Evolutionary conservation across 2,888 invertebrate genomes (phyloP), one percentile per base, ranked within the genome.

Genomic region (Dysmachus trigonus): DNA sequence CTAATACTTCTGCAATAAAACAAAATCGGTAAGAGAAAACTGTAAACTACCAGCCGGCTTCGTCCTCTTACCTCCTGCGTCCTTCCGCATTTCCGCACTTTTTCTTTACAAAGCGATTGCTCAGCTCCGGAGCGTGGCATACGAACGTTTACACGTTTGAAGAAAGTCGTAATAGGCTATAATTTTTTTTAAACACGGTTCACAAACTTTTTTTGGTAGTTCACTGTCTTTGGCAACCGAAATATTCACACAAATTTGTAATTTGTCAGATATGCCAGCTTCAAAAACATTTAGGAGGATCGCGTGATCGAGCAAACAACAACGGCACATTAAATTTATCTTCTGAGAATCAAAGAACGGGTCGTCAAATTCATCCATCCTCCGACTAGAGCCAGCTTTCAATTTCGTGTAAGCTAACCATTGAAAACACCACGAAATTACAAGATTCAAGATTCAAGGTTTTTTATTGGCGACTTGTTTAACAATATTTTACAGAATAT

Each of bases 81-180:
- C n/a, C 47, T n/a, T 7, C 5, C 1, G 4, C 3, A 4, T 47
- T 47, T 15, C 1, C 2, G n/a, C 47, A n/a, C 0, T 5, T 74
- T 30, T 74, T 27, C 0, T 2, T n/a, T n/a, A 6, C 13, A 5
- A 30, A 15, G 30, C 15, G 13, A 18, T 31, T 27, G 87, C 62
- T 31, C 87, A 88, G 51, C 87, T 87, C 73, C 79, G 86, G 41
- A 89, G 71, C 27, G 85, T 85, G 2, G 87, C 53, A 30, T 88
- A 87, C 0, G 89, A 88, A 15, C 88, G 88, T 86, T 88, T 88
- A 84, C 89, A 89, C 15, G 86, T 72, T 73, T 88, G 85, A 71
- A 87, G 88, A 82, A 89, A 89, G 10, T 86, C 86, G 74, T 87
- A 88, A 27, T 73, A 88, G 31, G 85, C 85, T 76, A 87, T 85